These are phyloP conservation scores for Ophiothrix spiculata DNA, from an alignment of 35 echinoderm and acorn worm species.

Conservation along the genomic window DNA sequence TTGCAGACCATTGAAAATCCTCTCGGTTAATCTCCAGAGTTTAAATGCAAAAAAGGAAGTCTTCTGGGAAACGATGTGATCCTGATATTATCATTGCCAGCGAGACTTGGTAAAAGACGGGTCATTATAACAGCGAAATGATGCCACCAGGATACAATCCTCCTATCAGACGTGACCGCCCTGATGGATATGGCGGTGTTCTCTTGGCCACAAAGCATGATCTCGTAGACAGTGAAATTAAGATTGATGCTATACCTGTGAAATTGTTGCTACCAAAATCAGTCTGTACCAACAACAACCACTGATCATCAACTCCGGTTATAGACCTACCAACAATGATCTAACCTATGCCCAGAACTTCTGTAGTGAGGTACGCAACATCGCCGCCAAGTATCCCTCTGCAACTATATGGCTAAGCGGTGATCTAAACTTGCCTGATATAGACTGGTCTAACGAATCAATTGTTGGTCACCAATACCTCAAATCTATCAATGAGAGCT, in stretches of 20 bases:
- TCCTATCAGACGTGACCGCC: not conserved
- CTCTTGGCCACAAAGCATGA: too few species aligned
- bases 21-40: too few species aligned
- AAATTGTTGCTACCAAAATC: constrained; percentile 13
- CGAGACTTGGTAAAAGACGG: constrained; percentile 23
- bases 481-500: too few species aligned
- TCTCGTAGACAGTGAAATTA: too few species aligned
- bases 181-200: not conserved
- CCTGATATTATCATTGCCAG: constrained; percentile 22
- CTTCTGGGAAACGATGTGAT: not conserved
- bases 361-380: constrained; percentile 4
- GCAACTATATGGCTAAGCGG: too few species aligned
- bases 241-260: constrained; percentile 10
- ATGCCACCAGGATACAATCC: too few species aligned
- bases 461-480: too few species aligned
- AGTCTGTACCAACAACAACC: too few species aligned
- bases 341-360: constrained; percentile 17
- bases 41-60: not conserved
- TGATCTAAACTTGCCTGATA: too few species aligned
- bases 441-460: too few species aligned
- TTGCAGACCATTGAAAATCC: too few species aligned
- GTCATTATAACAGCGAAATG: not conserved
- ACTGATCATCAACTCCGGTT: constrained; percentile 15
- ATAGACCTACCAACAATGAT: too few species aligned
- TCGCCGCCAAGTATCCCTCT: constrained; percentile 7